Conservation (phyloP, 2,888 invertebrate genomes). For the Scrobipalpa costella region DNA sequence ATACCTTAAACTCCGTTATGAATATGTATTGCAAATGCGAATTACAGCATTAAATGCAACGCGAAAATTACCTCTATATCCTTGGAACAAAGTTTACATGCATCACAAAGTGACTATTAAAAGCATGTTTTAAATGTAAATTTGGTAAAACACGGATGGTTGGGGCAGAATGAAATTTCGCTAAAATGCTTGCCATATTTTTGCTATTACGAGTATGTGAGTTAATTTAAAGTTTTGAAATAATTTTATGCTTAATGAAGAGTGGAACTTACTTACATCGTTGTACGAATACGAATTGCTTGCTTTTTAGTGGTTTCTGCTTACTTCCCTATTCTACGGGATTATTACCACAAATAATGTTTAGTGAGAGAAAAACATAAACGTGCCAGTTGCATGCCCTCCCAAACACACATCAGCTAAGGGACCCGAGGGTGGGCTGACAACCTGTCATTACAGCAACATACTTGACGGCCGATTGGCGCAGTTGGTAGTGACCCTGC, state of each 20-base stretch:
- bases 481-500: too few species aligned
- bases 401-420: too few species aligned
- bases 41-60: not conserved
- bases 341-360: too few species aligned
- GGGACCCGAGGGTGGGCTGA: too few species aligned
- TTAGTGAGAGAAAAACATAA: too few species aligned
- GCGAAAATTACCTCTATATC: not conserved
- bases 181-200: not conserved
- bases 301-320: too few species aligned
- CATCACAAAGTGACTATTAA: not conserved
- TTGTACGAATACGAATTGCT: not conserved
- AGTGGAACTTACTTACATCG: too few species aligned
- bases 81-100: slow-evolving; percentile 5
- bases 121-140: not conserved
- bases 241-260: not conserved
- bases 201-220: not conserved
- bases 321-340: too few species aligned
- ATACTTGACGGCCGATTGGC: too few species aligned
- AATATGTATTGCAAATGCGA: not conserved
- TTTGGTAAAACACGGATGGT: not conserved
- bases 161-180: not conserved
- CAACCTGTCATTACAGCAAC: too few species aligned
- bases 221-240: not conserved
- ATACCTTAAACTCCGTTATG: not conserved
- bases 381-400: too few species aligned